A percentile compares a stretch with the other conserved stretches of the same genome.
phyloP scores from a whole-genome alignment of 2,113 vertebrate genomes.

The Falcunculus frontatus region DNA sequence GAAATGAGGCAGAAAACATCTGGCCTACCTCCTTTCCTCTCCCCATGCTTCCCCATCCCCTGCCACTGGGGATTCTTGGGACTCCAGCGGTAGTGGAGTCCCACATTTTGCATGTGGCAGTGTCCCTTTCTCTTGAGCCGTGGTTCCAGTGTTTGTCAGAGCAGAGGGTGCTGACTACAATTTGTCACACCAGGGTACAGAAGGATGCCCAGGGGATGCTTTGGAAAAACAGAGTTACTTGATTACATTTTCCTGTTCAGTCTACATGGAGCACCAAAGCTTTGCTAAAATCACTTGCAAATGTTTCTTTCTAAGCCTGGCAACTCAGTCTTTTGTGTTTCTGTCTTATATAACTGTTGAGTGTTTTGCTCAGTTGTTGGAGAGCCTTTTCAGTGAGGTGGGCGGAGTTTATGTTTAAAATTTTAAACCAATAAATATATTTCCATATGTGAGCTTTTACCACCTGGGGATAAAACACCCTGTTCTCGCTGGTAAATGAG shows the following conservation, averaged over 20 bases:
- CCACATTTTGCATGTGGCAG: background rate
- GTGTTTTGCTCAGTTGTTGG: background rate
- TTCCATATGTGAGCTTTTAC: conserved; percentile 9
- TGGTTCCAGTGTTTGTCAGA: background rate
- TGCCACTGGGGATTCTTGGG: background rate
- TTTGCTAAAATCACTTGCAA: background rate
- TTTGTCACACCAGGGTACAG: background rate
- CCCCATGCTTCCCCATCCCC: background rate
- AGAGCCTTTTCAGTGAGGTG: background rate
- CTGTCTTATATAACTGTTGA: background rate
- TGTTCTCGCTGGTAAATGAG: background rate
- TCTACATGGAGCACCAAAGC: background rate
- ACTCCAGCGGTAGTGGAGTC: background rate
- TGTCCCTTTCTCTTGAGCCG: background rate
- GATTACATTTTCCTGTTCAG: background rate
- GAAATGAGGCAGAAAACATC: background rate
- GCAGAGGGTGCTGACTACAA: background rate
- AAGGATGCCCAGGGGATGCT: background rate
- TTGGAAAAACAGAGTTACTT: background rate
- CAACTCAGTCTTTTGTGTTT: background rate
- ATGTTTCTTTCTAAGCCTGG: background rate
- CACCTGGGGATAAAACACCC: background rate
- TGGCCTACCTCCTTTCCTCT: background rate
- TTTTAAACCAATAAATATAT: conserved; percentile 14
- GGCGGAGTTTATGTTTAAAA: background rate